phyloP scores from a whole-genome alignment of 2,888 invertebrate genomes.

The Miltochrista miniata region DNA sequence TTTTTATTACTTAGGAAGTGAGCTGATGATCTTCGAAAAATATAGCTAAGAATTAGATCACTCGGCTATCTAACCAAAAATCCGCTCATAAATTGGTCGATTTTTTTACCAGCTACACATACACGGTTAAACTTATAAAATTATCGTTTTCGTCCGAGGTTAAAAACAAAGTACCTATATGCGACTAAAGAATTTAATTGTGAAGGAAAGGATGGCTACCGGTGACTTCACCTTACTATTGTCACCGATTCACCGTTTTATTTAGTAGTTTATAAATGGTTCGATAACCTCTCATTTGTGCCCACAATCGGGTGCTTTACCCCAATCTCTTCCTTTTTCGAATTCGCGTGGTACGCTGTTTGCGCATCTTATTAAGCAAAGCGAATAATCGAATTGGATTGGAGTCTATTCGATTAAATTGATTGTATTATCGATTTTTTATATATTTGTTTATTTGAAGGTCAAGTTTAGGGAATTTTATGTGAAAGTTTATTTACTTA shows the following conservation, averaged over 20 bases:
- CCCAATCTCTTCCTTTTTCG: conserved; percentile 52
- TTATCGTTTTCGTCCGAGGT: too few relatives aligned
- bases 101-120: too few relatives aligned
- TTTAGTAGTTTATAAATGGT: conserved; percentile 51
- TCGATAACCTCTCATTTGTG: conserved; percentile 48
- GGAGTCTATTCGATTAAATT: conserved; percentile 34
- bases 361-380: conserved; percentile 38
- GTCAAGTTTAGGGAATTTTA: conserved; percentile 10
- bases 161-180: too few relatives aligned
- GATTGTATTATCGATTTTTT: conserved; percentile 23
- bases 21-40: too few relatives aligned
- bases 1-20: too few relatives aligned
- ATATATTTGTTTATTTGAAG: conserved; percentile 18
- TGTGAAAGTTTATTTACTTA: too few relatives aligned
- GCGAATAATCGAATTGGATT: conserved; percentile 37
- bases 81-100: too few relatives aligned
- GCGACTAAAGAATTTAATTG: neutral
- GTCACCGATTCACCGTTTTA: conserved; percentile 38
- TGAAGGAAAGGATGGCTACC: conserved; percentile 17
- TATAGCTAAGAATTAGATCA: too few relatives aligned
- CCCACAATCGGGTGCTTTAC: conserved; percentile 43
- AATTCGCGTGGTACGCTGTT: conserved; percentile 55
- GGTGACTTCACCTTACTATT: conserved; percentile 36
- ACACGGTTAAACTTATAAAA: too few relatives aligned
- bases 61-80: too few relatives aligned